These are phyloP conservation scores for Saxidomus purpurata DNA, from an alignment of 1,140 invertebrate species.

Conservation along the genomic window DNA sequence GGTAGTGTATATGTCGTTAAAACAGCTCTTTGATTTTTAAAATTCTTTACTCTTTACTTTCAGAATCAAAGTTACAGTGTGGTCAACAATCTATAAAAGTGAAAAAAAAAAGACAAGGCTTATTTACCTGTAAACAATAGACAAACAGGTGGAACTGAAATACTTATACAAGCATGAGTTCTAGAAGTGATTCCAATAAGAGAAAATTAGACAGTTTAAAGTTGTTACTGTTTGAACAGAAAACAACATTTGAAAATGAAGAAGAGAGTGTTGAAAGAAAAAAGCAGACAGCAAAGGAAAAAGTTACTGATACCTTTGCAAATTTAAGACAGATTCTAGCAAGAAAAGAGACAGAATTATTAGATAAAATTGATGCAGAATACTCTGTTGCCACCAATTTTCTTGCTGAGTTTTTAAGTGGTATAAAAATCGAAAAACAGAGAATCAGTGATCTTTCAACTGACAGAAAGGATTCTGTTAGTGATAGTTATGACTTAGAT, in stretches of 20 bases:
- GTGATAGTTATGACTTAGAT: neutral
- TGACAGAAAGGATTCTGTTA: neutral
- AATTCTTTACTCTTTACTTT: too few species aligned
- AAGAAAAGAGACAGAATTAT: constrained; percentile 18
- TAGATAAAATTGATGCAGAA: constrained; percentile 36
- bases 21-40: too few species aligned
- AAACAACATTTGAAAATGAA: neutral
- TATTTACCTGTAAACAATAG: too few species aligned
- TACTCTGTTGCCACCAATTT: neutral
- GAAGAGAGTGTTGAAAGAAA: neutral
- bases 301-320: constrained; percentile 14
- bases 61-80: too few species aligned
- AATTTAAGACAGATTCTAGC: constrained; percentile 17
- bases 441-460: neutral
- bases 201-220: neutral
- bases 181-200: neutral
- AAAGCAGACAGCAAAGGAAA: neutral
- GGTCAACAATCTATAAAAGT: too few species aligned
- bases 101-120: too few species aligned
- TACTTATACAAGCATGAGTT: neutral
- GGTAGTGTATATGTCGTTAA: too few species aligned
- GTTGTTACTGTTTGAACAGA: constrained; percentile 33
- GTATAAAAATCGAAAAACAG: neutral
- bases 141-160: neutral
- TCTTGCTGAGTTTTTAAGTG: neutral